Evolutionary conservation across 2,888 invertebrate species (phyloP).

Genomic region (Drosophila helvetica): DNA sequence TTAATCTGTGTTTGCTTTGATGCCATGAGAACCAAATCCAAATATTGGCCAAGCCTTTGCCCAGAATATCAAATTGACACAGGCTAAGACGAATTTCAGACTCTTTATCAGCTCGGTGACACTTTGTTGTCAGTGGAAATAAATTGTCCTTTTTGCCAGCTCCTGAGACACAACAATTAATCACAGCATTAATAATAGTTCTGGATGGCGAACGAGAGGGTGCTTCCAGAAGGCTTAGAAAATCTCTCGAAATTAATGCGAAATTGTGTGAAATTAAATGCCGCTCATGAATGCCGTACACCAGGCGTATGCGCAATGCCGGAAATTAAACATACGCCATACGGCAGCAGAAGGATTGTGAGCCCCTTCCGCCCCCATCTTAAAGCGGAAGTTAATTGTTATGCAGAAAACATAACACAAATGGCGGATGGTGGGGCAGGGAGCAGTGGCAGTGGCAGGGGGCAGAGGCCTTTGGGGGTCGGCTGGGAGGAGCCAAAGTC

Average conservation of each 20-base stretch:
- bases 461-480: slow-evolving; percentile 7
- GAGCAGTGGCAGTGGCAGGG: too few relatives aligned
- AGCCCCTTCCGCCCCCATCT: slow-evolving; percentile 22
- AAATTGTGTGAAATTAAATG: slow-evolving; percentile 37
- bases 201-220: slow-evolving; percentile 12
- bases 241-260: slow-evolving; percentile 44
- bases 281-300: slow-evolving; percentile 28
- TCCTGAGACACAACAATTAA: slow-evolving; percentile 44
- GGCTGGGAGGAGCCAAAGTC: slow-evolving; percentile 3
- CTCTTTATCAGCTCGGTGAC: slow-evolving; percentile 62
- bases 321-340: slow-evolving; percentile 75
- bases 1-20: slow-evolving; percentile 59
- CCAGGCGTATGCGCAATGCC: slow-evolving; percentile 58
- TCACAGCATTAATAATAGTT: slow-evolving; percentile 61
- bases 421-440: not conserved
- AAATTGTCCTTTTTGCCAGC: slow-evolving; percentile 41
- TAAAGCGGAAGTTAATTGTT: slow-evolving; percentile 68
- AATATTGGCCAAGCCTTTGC: slow-evolving; percentile 48
- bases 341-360: slow-evolving; percentile 40
- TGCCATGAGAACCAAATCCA: slow-evolving; percentile 38
- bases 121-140: slow-evolving; percentile 58
- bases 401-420: slow-evolving; percentile 48
- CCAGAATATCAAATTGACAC: slow-evolving; percentile 50
- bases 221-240: slow-evolving; percentile 14
- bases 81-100: slow-evolving; percentile 29